A percentile compares a stretch with the other conserved stretches of the same genome.
phyloP scores from a whole-genome alignment of 2,113 vertebrate genomes.

The Menura novaehollandiae region DNA sequence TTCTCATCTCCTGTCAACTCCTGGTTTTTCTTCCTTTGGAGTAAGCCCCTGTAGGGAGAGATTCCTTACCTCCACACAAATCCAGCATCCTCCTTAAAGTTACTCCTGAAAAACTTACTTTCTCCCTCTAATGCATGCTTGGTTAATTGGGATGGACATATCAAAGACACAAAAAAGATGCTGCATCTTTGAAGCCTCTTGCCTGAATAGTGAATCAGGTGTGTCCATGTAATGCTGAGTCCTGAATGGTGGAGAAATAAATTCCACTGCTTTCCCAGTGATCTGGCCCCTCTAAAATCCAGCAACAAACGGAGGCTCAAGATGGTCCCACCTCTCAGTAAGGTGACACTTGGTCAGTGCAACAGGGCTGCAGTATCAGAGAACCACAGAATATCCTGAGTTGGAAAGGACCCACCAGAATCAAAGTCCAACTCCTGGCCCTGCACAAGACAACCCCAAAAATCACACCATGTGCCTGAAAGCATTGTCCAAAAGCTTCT shows the following conservation, averaged over 20 bases:
- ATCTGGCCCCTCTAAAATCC: background rate
- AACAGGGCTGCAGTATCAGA: background rate
- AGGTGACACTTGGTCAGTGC: accelerated
- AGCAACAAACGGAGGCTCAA: accelerated
- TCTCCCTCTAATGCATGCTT: accelerated
- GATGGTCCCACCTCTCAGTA: background rate
- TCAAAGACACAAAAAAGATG: background rate
- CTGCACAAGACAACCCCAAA: background rate
- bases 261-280: background rate
- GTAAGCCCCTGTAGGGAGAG: background rate
- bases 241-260: background rate
- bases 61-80: background rate
- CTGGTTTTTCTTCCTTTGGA: background rate
- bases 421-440: background rate
- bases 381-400: background rate
- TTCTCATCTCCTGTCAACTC: background rate
- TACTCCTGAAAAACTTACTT: background rate
- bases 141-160: background rate
- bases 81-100: background rate
- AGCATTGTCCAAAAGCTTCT: background rate
- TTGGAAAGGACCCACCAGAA: background rate
- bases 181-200: background rate
- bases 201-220: background rate
- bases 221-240: background rate
- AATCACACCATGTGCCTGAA: background rate